Evolutionary conservation across 2,113 vertebrate genomes (phyloP).

Genomic region (Lutjanus erythropterus): DNA sequence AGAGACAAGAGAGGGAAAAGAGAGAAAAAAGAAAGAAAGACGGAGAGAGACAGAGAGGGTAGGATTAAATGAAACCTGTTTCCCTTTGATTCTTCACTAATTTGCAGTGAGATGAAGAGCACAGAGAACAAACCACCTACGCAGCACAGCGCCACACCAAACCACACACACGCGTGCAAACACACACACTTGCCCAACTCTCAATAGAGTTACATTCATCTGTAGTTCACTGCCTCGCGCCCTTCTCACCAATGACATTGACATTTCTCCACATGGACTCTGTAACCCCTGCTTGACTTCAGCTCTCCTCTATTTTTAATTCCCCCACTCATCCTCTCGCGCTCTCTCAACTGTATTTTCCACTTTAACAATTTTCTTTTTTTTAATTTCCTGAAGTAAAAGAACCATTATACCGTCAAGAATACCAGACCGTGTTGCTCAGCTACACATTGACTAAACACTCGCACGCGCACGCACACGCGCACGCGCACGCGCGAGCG

Average conservation of each 20-base stretch:
- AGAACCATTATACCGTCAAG: constrained; percentile 47
- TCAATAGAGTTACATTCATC: constrained; percentile 61
- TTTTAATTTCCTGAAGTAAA: constrained; percentile 34
- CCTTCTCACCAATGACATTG: constrained; percentile 67
- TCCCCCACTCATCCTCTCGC: constrained; percentile 18
- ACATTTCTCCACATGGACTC: constrained; percentile 60
- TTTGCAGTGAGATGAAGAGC: constrained; percentile 79
- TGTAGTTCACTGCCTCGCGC: constrained; percentile 44
- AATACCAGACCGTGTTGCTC: constrained; percentile 69
- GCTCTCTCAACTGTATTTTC: constrained; percentile 9
- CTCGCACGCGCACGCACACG: not conserved
- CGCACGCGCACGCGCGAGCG: constrained; percentile 55
- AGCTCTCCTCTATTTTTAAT: constrained; percentile 60
- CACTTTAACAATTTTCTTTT: constrained; percentile 7
- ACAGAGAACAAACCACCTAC: constrained; percentile 76
- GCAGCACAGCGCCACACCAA: constrained; percentile 64
- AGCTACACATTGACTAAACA: constrained; percentile 63
- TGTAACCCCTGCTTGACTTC: constrained; percentile 65
- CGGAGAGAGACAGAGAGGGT: constrained; percentile 63
- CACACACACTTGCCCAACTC: constrained; percentile 43
- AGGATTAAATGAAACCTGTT: constrained; percentile 79
- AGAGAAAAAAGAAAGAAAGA: constrained; percentile 49
- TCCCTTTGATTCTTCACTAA: constrained; percentile 81
- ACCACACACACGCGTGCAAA: constrained; percentile 36
- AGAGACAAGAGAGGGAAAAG: constrained; percentile 59